Conservation (phyloP, 2,797 vertebrate genomes). For the Phalloptychus januarius region DNA sequence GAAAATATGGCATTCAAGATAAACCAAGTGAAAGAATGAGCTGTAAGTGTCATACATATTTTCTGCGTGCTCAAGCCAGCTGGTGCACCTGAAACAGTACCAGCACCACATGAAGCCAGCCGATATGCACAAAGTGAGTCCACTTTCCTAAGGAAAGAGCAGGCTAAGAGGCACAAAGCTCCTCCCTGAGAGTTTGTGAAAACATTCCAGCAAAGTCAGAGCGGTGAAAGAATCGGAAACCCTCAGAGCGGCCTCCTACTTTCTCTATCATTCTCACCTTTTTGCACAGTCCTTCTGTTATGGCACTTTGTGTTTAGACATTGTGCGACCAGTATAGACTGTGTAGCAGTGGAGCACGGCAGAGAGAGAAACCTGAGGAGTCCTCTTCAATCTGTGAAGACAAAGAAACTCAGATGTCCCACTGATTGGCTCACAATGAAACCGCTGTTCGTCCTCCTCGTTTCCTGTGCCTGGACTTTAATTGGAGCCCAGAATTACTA, state of each 20-base stretch:
- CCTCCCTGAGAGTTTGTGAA: constrained; percentile 83
- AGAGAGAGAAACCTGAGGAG: constrained; percentile 26
- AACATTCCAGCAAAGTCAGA: constrained; percentile 83
- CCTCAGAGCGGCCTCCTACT: constrained; percentile 53
- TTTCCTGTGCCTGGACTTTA: constrained; percentile 78
- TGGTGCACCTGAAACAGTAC: neutral
- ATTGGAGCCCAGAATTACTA: constrained; percentile 86
- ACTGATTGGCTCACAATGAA: constrained; percentile 69
- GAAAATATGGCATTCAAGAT: neutral
- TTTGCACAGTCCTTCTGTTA: constrained; percentile 2
- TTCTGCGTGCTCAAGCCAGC: neutral
- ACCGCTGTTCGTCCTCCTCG: constrained; percentile 78
- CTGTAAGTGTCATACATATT: neutral
- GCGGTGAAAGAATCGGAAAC: constrained; percentile 71
- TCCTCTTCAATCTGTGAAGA: constrained; percentile 31
- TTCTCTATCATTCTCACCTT: constrained; percentile 47
- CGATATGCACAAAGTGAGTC: constrained; percentile 31
- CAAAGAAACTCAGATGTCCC: constrained; percentile 34
- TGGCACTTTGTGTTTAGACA: neutral
- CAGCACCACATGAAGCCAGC: constrained; percentile 14
- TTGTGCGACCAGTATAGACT: constrained; percentile 17
- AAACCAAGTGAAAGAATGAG: neutral
- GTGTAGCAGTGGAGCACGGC: constrained; percentile 5
- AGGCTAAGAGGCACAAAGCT: constrained; percentile 68
- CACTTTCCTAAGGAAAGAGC: constrained; percentile 48